A percentile compares a stretch with the other conserved stretches of the same genome.
These are phyloP conservation scores for Pollenia griseotomentosa DNA, from an alignment of 2,888 invertebrate genomes.

Conservation along the genomic window DNA sequence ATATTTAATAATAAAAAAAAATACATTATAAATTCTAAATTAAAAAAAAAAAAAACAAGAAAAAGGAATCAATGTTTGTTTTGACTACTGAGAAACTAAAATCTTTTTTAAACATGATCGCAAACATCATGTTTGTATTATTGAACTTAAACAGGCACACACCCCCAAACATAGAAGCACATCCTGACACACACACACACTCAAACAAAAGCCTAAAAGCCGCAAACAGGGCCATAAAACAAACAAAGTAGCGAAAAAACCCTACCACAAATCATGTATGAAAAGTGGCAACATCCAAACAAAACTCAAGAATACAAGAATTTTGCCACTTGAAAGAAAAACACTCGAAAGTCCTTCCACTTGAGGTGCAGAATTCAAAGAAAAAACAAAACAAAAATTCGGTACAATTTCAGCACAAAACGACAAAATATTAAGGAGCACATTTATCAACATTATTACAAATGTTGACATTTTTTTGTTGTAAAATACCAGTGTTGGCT, in stretches of 20 bases:
- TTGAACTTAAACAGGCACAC: slow-evolving; percentile 28
- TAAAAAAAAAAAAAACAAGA: background rate
- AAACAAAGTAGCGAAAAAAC: slow-evolving; percentile 1
- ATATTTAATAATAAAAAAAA: background rate
- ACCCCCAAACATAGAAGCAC: background rate
- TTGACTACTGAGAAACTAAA: slow-evolving; percentile 59
- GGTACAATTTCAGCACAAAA: background rate
- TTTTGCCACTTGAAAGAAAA: slow-evolving; percentile 44
- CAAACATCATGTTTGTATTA: slow-evolving; percentile 53
- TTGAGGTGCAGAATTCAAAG: slow-evolving; percentile 5
- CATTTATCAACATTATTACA: slow-evolving; percentile 60
- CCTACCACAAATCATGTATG: slow-evolving; percentile 57
- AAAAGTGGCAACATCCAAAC: slow-evolving; percentile 42
- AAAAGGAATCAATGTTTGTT: slow-evolving; percentile 36
- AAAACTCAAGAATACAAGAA: background rate
- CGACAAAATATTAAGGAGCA: slow-evolving; percentile 39
- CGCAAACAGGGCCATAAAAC: slow-evolving; percentile 3
- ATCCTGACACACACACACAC: background rate
- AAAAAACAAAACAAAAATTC: slow-evolving; percentile 15
- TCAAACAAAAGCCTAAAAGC: background rate
- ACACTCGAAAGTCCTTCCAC: slow-evolving; percentile 14
- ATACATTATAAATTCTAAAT: background rate
- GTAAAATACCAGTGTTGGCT: background rate
- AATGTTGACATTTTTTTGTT: slow-evolving; percentile 35
- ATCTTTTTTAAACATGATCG: slow-evolving; percentile 60